These are phyloP conservation scores for Leptopilina myrica DNA, from an alignment of 2,888 invertebrate genomes.

Conservation along the genomic window DNA sequence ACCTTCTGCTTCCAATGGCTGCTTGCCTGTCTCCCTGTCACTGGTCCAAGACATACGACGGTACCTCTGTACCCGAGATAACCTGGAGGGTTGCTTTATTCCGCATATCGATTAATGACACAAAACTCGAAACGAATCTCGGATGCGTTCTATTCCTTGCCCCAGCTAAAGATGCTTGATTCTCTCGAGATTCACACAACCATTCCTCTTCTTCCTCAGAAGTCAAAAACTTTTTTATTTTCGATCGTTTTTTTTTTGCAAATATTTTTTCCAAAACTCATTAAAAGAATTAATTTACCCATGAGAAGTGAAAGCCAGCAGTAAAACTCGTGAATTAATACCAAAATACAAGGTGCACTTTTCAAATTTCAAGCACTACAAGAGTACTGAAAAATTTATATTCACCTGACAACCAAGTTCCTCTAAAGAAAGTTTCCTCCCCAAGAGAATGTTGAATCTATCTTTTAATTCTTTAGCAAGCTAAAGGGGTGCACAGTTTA, in stretches of 20 bases:
- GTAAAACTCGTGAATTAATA: neutral
- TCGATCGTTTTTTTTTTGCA: too few species aligned
- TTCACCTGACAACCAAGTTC: conserved; percentile 22
- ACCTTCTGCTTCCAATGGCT: conserved; percentile 56
- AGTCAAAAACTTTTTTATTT: conserved; percentile 1
- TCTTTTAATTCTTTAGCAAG: conserved; percentile 40
- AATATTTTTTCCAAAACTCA: too few species aligned
- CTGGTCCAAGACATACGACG: conserved; percentile 69
- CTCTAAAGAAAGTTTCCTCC: conserved; percentile 30
- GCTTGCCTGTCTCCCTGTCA: conserved; percentile 66
- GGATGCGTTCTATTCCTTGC: neutral
- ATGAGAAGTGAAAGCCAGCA: too few species aligned
- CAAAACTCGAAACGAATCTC: conserved; percentile 52
- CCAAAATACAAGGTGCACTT: neutral
- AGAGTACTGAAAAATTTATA: conserved; percentile 35
- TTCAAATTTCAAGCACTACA: conserved; percentile 24
- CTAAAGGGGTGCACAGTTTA: conserved; percentile 33
- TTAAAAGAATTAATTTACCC: too few species aligned
- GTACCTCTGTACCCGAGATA: conserved; percentile 59
- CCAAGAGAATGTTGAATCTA: conserved; percentile 27
- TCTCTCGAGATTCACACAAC: neutral
- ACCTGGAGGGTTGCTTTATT: conserved; percentile 64
- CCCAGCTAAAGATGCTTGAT: conserved; percentile 4
- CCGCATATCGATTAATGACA: conserved; percentile 68
- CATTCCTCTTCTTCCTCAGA: neutral